Conservation (phyloP, 1,140 invertebrate species). For the Phortica variegata region DNA sequence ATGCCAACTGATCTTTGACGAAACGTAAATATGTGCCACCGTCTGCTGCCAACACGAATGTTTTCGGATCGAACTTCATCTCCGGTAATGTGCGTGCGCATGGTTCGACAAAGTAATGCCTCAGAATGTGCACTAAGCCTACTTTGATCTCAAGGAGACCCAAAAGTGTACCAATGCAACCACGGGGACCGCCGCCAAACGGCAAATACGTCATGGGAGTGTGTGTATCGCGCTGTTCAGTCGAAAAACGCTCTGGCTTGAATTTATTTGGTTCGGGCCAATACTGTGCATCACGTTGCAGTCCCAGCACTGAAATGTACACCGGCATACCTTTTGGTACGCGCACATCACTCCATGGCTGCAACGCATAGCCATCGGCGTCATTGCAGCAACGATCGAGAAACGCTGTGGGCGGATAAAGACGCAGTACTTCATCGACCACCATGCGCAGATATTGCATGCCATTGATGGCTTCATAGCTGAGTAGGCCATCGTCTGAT, state of each 20-base stretch:
- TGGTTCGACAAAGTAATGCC: slow-evolving; percentile 56
- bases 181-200: slow-evolving; percentile 58
- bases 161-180: slow-evolving; percentile 63
- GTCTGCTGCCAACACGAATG: slow-evolving; percentile 45
- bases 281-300: slow-evolving; percentile 41
- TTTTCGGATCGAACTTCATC: slow-evolving; percentile 56
- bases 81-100: slow-evolving; percentile 33
- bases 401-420: slow-evolving; percentile 63
- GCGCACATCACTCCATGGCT: slow-evolving; percentile 47
- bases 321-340: slow-evolving; percentile 36
- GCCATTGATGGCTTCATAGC: slow-evolving; percentile 55
- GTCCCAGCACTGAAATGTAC: slow-evolving; percentile 42
- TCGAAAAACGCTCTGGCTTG: slow-evolving; percentile 60
- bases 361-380: slow-evolving; percentile 35
- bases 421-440: slow-evolving; percentile 60
- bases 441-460: slow-evolving; percentile 57
- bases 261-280: slow-evolving; percentile 57
- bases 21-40: slow-evolving; percentile 42
- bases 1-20: slow-evolving; percentile 22
- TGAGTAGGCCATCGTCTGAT: slow-evolving; percentile 34
- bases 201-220: slow-evolving; percentile 56
- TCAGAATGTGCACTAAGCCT: slow-evolving; percentile 61
- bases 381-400: slow-evolving; percentile 58
- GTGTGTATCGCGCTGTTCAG: slow-evolving; percentile 43
- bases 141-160: slow-evolving; percentile 69